Percentiles rank a stretch among this genome's conserved stretches.
These are phyloP conservation scores for Kradibia gibbosae DNA, from an alignment of 1,140 invertebrate genomes.

Conservation along the genomic window DNA sequence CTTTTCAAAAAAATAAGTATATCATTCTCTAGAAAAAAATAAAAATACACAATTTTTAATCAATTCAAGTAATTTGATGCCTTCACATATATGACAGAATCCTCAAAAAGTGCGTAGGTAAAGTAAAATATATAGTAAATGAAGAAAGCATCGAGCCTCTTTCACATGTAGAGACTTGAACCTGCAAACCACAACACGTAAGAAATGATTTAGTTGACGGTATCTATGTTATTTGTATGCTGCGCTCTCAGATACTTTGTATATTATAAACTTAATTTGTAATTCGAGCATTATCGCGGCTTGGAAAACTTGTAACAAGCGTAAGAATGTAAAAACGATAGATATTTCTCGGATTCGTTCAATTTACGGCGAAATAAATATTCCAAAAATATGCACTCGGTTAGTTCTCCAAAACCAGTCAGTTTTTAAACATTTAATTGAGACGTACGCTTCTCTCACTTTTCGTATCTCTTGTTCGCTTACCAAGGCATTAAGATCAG, in stretches of 20 bases:
- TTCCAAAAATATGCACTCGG: not conserved
- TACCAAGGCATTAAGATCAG: slow-evolving; percentile 45
- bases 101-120: not conserved
- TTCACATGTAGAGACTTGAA: not conserved
- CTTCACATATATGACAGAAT: not conserved
- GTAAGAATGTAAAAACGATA: not conserved
- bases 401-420: not conserved
- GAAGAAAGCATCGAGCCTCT: not conserved
- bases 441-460: slow-evolving; percentile 53
- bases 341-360: not conserved
- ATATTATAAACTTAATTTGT: not conserved
- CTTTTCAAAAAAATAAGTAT: no score
- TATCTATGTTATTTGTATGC: not conserved
- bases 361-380: slow-evolving; percentile 8
- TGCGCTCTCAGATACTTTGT: not conserved
- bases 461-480: not conserved
- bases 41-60: no score
- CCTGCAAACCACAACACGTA: not conserved
- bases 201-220: not conserved
- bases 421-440: slow-evolving; percentile 61
- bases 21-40: no score
- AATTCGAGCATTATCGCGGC: not conserved
- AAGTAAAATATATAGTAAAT: not conserved
- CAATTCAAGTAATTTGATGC: not conserved
- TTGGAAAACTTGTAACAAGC: not conserved